Evolutionary conservation across 2,797 vertebrate genomes (phyloP), one percentile per base, ranked within the genome.

Genomic region (Fratercula arctica): DNA sequence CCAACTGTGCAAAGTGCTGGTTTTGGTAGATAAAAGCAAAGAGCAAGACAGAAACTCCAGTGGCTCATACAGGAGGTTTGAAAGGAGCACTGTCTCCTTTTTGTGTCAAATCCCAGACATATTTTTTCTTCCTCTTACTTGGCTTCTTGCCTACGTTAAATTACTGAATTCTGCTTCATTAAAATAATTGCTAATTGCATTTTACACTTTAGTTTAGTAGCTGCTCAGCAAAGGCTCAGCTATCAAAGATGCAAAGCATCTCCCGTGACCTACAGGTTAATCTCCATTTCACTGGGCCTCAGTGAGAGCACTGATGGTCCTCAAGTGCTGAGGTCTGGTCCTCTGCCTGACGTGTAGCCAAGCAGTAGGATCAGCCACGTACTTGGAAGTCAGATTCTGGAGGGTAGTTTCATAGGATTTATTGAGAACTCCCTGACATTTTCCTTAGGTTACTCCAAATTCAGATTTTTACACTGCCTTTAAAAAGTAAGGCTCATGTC

Each of bases 171-270:
- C 88, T 94, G 54, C 91, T 95, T 97, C 86, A 80, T 96, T 97
- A 93, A 93, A 88, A 94, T 96, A 92, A 89, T 80, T 91, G 87
- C 88, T 95, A 90, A 91, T 90, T 93, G 80, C 76, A 75, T 96
- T 96, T 95, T 93, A 87, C 67, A 84, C 56, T 90, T 93, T 3
- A 87, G 37, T 78, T 89, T 77, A 67, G 50, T 80, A 89, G 76
- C 73, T 87, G 45, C 89, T 91, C 45, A 19, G 54, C 91, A 87
- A 91, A 93, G 91, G 39, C 87, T 93, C 73, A 56, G 51, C 46
- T 33, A 33, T 79, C 74, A 41, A 86, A 89, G 76, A 63, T 70
- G 46, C 45, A 73, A 69, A 87, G 24, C 16, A 60, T 51, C 48
- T 92, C n/a, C 66, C 0, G 1, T 73, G 57, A 87, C 66, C 54